Base-by-base conservation (phyloP, 1,140 invertebrate species). In the Aleiodes sp. region DNA sequence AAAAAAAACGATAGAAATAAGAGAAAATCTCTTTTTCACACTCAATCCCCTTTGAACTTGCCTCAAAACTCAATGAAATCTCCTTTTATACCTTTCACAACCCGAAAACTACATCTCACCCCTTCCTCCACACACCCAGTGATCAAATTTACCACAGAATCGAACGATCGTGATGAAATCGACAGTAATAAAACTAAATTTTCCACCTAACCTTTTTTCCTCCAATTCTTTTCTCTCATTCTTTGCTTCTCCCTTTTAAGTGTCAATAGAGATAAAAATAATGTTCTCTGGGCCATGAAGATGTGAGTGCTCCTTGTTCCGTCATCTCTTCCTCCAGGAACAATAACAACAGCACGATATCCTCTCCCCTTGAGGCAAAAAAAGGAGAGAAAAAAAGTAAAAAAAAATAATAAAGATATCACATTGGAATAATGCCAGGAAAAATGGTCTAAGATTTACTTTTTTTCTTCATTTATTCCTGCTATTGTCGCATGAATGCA, bases 251-350 rank as follows among this genome's bases (percentile, higher is more conserved):
- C 8, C 14, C 26, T 26, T 8, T 12, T 31, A 31, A 60, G 46
- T 52, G 46, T 52, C 46, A 52, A 26, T 52, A 24, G 21, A 52
- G 46, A 52, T 52, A 52, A 52, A 52, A 52, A 52, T 52, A 52
- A 52, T 52, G 46, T 52, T 21, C 46, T 52, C 46, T 24, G 46
- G 26, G 46, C 19, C 21, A 24, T 52, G 46, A 24, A n/a, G 46
- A 52, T 0, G 46, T 52, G 46, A 52, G 46, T 52, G 16, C 46
- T 52, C 10, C 31, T 35, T 21, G 46, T 21, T 52, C 21, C 19
- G 46, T 52, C 46, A 52, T 24, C 21, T 52, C 46, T 52, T 52
- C 46, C 21, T 52, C 31, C 46, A 52, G 46, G 46, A 52, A 52
- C 19, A 52, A 52, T 52, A 52, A 24, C 46, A 52, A 8, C 46